Conservation (phyloP, 2,888 invertebrate species). For the Drosophila borborema region DNA sequence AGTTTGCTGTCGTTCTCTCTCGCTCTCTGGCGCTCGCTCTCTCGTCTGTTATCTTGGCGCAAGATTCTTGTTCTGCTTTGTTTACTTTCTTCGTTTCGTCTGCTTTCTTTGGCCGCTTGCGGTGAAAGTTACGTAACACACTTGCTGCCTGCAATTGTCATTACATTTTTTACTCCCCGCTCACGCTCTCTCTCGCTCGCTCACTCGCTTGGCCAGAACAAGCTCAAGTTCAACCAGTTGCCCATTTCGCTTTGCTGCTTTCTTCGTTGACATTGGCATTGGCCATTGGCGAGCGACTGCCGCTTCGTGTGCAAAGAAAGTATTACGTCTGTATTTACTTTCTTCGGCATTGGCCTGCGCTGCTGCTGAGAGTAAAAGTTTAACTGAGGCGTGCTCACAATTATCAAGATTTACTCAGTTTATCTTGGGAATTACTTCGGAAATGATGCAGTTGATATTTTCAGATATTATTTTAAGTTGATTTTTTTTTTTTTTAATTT, state of each 20-base stretch:
- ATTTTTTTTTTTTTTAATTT: too few relatives aligned
- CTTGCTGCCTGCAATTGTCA: conserved; percentile 53
- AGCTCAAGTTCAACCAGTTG: conserved; percentile 72
- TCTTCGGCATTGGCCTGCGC: conserved; percentile 37
- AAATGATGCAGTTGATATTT: background rate
- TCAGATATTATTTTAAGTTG: too few relatives aligned
- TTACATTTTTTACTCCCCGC: background rate
- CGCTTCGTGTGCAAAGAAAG: conserved; percentile 58
- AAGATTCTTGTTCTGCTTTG: conserved; percentile 53
- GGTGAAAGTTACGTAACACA: conserved; percentile 84
- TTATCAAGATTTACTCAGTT: background rate
- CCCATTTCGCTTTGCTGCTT: conserved; percentile 74
- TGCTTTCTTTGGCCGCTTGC: conserved; percentile 51
- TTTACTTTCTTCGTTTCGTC: conserved; percentile 77
- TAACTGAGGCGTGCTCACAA: background rate
- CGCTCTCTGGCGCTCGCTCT: background rate
- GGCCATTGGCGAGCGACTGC: conserved; percentile 33
- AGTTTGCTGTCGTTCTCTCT: background rate
- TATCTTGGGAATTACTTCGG: background rate
- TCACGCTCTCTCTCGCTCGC: conserved; percentile 3
- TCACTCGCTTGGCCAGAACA: conserved; percentile 62
- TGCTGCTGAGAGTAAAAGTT: conserved; percentile 60
- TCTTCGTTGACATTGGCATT: conserved; percentile 75
- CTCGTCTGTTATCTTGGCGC: conserved; percentile 15
- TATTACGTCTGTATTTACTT: conserved; percentile 68